Evolutionary conservation across 2,888 invertebrate genomes (phyloP), one percentile per base, ranked within the genome.

Genomic region (Dastarcus helophoroides): DNA sequence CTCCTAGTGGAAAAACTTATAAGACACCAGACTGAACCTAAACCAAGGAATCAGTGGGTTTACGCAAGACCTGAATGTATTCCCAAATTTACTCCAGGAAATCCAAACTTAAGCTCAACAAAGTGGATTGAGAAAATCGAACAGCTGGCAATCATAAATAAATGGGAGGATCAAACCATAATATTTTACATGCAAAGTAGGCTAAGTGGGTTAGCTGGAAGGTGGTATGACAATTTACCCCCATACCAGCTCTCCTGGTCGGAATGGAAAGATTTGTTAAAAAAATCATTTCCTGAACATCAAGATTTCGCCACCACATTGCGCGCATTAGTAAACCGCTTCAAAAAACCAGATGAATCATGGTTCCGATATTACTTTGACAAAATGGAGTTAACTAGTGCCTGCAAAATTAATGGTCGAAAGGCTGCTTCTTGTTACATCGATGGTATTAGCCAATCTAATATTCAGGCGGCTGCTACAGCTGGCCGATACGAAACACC

Each of bases 211-310:
- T 35, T 42, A 33, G 43, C 46, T 3, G 30, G 27, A 26, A 37
- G 23, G 2, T 46, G 44, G 44, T 43, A 42, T 14, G 36, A 46
- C 22, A 38, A 35, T 22, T 27, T 43, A 13, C 13, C 28, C 2
- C 17, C 22, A 5, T 37, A 27, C 11, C 22, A 36, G 9, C 27
- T 31, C 28, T 36, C 42, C 6, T 46, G 44, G 42, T n/a, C 3
- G 4, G 42, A 42, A 14, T 43, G 37, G 41, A 43, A 42, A 22
- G 16, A 6, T 5, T 6, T 42, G 9, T 27, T 44, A 9, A 26
- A 10, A 1, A 44, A 33, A 32, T 30, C 43, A 3, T 42, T 44
- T 26, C 37, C 41, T n/a, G n/a, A n/a, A n/a, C n/a, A n/a, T n/a
- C n/a, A n/a, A n/a, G n/a, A n/a, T n/a, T n/a, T n/a, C n/a, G n/a